phyloP scores from a whole-genome alignment of 2,113 vertebrate genomes.

The Ailurus styani region DNA sequence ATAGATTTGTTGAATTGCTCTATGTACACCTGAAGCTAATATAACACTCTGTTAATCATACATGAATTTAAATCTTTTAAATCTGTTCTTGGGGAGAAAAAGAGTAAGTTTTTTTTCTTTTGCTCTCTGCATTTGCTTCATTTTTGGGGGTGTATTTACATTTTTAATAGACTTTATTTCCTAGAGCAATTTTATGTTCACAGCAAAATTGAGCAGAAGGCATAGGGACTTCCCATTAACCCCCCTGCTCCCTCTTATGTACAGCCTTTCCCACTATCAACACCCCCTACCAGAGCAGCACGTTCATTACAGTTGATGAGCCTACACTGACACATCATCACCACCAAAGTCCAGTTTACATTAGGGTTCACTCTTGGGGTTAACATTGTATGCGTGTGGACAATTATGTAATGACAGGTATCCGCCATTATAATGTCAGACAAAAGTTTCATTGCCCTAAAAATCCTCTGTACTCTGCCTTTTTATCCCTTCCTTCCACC shows the following conservation, averaged over 20 bases:
- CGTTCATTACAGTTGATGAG: background rate
- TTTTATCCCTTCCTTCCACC: background rate
- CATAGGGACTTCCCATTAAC: background rate
- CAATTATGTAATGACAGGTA: background rate
- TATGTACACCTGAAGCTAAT: background rate
- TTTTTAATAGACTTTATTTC: background rate
- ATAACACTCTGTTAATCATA: background rate
- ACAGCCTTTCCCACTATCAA: background rate
- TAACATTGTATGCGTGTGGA: background rate
- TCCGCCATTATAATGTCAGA: background rate
- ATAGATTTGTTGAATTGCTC: background rate
- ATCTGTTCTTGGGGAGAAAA: background rate
- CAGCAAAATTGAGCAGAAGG: background rate
- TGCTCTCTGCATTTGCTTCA: background rate
- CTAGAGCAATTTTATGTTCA: background rate
- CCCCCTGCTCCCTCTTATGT: too few species aligned
- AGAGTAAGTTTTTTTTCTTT: background rate
- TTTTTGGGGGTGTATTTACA: background rate
- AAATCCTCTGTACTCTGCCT: background rate
- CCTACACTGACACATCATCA: background rate
- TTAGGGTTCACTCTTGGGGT: background rate
- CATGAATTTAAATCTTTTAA: background rate
- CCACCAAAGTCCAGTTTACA: background rate
- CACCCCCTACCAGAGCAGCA: background rate
- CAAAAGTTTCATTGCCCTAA: background rate